These are phyloP conservation scores for Stomorhina lunata DNA, from an alignment of 2,888 invertebrate genomes.

Conservation along the genomic window DNA sequence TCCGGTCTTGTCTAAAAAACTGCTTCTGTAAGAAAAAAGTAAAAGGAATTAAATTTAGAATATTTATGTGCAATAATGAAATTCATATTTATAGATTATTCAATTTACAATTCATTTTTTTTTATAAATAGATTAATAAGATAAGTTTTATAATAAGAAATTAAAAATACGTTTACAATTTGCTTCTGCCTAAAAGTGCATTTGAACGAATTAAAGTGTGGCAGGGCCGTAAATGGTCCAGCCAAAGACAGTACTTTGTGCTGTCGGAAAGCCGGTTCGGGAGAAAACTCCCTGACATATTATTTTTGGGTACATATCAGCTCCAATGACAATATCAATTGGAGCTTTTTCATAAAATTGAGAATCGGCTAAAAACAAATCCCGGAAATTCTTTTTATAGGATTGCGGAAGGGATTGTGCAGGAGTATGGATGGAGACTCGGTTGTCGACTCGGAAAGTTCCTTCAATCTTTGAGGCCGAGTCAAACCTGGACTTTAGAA, in stretches of 20 bases:
- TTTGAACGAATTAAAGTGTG: no score
- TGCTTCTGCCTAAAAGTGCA: no score
- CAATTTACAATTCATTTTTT: no score
- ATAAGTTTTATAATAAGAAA: no score
- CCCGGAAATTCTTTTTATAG: neutral
- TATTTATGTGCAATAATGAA: no score
- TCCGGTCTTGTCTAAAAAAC: no score
- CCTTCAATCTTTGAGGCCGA: constrained; percentile 5
- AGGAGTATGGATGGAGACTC: neutral
- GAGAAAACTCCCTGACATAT: neutral
- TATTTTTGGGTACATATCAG: neutral
- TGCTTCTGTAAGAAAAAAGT: no score
- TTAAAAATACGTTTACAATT: no score
- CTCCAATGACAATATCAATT: constrained; percentile 2
- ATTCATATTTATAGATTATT: no score
- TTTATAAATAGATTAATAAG: no score
- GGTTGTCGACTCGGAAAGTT: constrained; percentile 7
- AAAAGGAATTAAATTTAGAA: no score
- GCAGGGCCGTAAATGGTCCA: constrained; percentile 6
- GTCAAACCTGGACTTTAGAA: constrained; percentile 1
- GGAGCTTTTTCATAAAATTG: neutral
- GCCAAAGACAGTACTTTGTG: neutral
- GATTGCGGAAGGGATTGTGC: neutral
- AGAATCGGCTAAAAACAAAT: constrained; percentile 6
- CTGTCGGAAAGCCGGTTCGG: neutral